Base-by-base conservation (phyloP, 2,888 invertebrate genomes). In the Micoletzkya japonica region DNA sequence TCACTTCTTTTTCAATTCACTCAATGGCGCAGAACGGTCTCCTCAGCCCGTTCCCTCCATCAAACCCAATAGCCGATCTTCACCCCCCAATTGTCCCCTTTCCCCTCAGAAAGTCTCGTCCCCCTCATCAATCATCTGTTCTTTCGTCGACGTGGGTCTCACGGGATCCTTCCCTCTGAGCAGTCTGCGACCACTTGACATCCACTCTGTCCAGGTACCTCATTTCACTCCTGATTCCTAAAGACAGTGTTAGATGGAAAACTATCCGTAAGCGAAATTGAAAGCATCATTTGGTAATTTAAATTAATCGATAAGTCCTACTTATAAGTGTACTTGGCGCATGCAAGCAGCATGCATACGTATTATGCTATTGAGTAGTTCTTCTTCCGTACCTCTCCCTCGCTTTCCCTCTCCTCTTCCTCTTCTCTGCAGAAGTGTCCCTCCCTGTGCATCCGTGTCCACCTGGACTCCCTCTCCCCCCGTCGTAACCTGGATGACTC, bases 121-220 rank as follows among this genome's bases (percentile, higher is more conserved):
- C n/a, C n/a, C n/a, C n/a, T n/a, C n/a, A n/a, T n/a, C n/a, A n/a
- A n/a, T n/a, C n/a, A n/a, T n/a, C n/a, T n/a, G n/a, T n/a, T n/a
- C n/a, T 56, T 79, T 79, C 64, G 72, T 73, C 3, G 78, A 79
- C 50, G 77, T 79, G 30, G 78, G 78, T 17, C 76, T 79, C 4
- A 72, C 73, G 24, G 78, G 76, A 28, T 59, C 70, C 20, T 79
- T 74, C 44, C 75, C 77, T 1, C 74, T 79, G 20, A 66, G 72
- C 1, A 75, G 73, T 24, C 67, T 79, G 4, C 54, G 77, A 10
- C 64, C 75, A 0, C 68, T 79, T 17, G 28, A 36, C 10, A 14
- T n/a, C 17, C 10, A 17, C 2, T 37, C 66, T 37, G 56, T 30
- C 28, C 26, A 66, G 37, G 66, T 66, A 36, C 26, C 14, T 17